phyloP scores from a whole-genome alignment of 2,797 vertebrate species.

The Pipistrellus kuhlii region DNA sequence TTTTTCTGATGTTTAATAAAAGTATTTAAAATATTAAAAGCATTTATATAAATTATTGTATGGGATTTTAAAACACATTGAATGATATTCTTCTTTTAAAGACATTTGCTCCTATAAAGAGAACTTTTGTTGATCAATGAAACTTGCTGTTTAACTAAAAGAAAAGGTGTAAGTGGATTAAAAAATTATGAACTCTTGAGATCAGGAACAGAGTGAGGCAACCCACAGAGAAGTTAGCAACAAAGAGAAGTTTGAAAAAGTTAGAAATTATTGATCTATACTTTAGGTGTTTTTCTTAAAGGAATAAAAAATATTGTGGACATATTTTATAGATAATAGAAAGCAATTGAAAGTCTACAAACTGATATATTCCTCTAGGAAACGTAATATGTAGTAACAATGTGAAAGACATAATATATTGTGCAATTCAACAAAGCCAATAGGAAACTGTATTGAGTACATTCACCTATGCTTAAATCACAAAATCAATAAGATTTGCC shows the following conservation, averaged over 20 bases:
- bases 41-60: not conserved
- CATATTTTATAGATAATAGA: slow-evolving; percentile 53
- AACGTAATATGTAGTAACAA: slow-evolving; percentile 61
- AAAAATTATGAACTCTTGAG: not conserved
- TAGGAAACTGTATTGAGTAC: slow-evolving; percentile 60
- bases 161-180: not conserved
- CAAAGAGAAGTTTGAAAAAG: slow-evolving; percentile 11
- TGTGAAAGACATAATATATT: slow-evolving; percentile 60
- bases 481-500: slow-evolving; percentile 64
- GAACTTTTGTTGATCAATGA: not conserved
- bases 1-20: not conserved
- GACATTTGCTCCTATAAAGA: not conserved
- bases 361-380: slow-evolving; percentile 47
- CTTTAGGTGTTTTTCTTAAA: slow-evolving; percentile 33
- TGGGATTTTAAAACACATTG: not conserved
- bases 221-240: not conserved
- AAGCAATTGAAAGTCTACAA: slow-evolving; percentile 59
- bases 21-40: not conserved
- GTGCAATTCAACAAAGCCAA: slow-evolving; percentile 56
- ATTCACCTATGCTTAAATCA: slow-evolving; percentile 63
- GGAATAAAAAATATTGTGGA: slow-evolving; percentile 23
- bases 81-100: not conserved
- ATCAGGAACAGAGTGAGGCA: not conserved
- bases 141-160: not conserved
- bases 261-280: slow-evolving; percentile 20